A percentile compares a stretch with the other conserved stretches of the same genome.
These are phyloP conservation scores for Zaprionus taronus DNA, from an alignment of 1,140 invertebrate genomes.

Conservation along the genomic window DNA sequence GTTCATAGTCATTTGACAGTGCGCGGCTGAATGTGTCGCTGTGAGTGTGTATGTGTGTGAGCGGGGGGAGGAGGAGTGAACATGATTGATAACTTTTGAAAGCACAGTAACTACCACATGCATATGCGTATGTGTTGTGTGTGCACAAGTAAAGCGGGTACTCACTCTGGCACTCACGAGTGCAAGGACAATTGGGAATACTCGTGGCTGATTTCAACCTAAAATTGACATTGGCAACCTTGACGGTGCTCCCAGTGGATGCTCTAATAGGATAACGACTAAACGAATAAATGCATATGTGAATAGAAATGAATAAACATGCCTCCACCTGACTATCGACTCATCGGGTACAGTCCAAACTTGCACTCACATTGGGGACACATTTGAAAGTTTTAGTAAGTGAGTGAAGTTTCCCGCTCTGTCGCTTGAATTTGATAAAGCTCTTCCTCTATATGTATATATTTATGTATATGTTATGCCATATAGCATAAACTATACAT, in stretches of 20 bases:
- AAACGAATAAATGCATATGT: not conserved
- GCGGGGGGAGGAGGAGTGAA: not conserved
- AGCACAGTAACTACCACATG: slow-evolving; percentile 8
- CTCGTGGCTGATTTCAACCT: not conserved
- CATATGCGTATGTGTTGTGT: not conserved
- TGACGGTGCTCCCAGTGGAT: not conserved
- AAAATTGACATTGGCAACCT: not conserved
- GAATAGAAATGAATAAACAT: not conserved
- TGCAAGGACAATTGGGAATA: not conserved
- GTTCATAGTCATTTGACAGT: slow-evolving; percentile 69
- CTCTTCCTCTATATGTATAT: not conserved
- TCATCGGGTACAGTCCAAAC: not conserved
- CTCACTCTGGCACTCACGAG: not conserved
- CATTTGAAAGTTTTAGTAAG: not conserved
- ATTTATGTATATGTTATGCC: not conserved
- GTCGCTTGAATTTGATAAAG: slow-evolving; percentile 37
- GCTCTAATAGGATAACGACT: not conserved
- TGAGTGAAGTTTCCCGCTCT: slow-evolving; percentile 5
- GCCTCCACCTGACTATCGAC: not conserved
- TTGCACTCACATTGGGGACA: not conserved
- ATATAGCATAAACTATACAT: not conserved
- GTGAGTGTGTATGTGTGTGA: slow-evolving; percentile 13
- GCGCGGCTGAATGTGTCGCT: slow-evolving; percentile 21
- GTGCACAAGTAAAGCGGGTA: not conserved
- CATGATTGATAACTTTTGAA: slow-evolving; percentile 44